Conservation (phyloP, 2,113 vertebrate species). For the Trochalopteron elliotii region DNA sequence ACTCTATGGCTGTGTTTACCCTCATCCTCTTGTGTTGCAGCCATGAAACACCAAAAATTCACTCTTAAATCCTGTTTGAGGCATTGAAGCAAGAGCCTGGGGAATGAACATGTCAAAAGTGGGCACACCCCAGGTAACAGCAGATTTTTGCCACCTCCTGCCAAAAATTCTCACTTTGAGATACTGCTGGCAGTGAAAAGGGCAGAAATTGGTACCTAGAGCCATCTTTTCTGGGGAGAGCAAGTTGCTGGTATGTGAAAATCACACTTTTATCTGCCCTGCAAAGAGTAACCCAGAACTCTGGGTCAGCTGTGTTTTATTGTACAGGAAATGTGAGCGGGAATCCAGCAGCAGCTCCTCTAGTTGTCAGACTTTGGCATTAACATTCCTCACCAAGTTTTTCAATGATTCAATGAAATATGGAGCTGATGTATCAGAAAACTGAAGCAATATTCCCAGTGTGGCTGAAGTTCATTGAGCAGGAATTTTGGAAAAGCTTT, state of each 20-base stretch:
- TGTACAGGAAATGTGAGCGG: rapidly evolving
- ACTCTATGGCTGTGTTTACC: background rate
- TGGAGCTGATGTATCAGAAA: background rate
- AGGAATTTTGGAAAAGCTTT: background rate
- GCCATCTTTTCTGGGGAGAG: background rate
- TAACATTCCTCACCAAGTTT: background rate
- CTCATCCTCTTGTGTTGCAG: background rate
- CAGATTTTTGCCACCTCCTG: background rate
- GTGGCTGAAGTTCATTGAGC: background rate
- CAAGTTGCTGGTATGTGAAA: background rate
- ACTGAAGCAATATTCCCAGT: background rate
- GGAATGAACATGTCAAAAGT: rapidly evolving
- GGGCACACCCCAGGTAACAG: rapidly evolving
- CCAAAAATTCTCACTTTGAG: background rate
- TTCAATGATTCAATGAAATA: background rate
- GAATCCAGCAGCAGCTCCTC: background rate
- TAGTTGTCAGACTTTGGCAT: background rate
- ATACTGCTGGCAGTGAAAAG: background rate
- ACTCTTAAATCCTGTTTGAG: background rate
- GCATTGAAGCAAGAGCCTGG: background rate
- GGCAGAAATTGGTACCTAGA: background rate
- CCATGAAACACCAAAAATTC: background rate
- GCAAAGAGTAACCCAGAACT: background rate
- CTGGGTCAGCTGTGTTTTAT: background rate
- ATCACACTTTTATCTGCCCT: background rate